Conservation (phyloP, 1,140 invertebrate genomes). For the Hesperophylax magnus region DNA sequence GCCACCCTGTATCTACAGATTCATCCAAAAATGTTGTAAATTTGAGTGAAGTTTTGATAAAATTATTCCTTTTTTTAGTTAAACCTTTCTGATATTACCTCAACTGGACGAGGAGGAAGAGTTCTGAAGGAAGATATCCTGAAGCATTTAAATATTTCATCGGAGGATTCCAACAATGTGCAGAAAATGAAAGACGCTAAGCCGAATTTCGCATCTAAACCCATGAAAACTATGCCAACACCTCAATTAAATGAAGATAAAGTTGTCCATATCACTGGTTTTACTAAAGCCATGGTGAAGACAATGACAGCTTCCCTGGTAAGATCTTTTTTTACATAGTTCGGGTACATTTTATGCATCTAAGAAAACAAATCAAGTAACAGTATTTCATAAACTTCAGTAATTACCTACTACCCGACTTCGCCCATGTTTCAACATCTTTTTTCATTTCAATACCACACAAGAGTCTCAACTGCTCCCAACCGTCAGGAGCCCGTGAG, state of each 20-base stretch:
- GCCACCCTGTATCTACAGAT: too few species aligned
- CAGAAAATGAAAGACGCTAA: constrained; percentile 50
- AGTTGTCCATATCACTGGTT: constrained; percentile 76
- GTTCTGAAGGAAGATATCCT: constrained; percentile 97
- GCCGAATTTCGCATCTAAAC: constrained; percentile 54
- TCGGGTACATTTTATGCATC: too few species aligned
- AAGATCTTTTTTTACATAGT: constrained; percentile 57
- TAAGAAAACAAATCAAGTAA: too few species aligned
- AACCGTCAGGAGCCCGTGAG: too few species aligned
- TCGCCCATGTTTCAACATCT: too few species aligned
- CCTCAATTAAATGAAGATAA: constrained; percentile 61
- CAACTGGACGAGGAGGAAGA: constrained; percentile 92
- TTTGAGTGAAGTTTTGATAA: too few species aligned
- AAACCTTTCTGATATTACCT: constrained; percentile 81
- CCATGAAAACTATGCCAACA: background rate
- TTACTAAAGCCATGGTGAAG: constrained; percentile 94
- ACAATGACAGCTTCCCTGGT: constrained; percentile 94
- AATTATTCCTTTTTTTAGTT: constrained; percentile 70
- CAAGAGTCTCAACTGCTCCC: too few species aligned
- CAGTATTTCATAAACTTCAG: too few species aligned
- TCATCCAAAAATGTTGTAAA: too few species aligned
- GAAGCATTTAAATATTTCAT: constrained; percentile 76
- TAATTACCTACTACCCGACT: too few species aligned
- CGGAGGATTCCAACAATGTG: constrained; percentile 65
- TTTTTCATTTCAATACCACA: too few species aligned